phyloP scores from a whole-genome alignment of 2,113 vertebrate species.

The Phrynosoma platyrhinos region DNA sequence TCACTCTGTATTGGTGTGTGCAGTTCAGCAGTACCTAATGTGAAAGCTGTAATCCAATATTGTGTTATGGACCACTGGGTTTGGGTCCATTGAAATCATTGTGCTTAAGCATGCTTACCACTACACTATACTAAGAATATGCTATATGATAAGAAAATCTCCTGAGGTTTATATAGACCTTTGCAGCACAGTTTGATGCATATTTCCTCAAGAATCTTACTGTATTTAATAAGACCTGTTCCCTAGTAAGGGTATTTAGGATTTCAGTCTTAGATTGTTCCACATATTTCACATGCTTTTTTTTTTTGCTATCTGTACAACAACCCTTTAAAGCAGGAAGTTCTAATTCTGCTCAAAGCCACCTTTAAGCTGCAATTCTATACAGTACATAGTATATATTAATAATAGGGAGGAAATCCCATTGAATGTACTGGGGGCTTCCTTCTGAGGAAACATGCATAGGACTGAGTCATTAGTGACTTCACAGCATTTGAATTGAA shows the following conservation, averaged over 20 bases:
- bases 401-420: neutral
- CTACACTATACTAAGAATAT: neutral
- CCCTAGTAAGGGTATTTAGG: neutral
- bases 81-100: neutral
- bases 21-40: neutral
- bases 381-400: neutral
- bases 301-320: neutral
- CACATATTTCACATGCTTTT: neutral
- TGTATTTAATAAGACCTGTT: constrained; percentile 11
- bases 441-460: neutral
- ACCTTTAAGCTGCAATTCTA: neutral
- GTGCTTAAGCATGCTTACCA: constrained; percentile 1
- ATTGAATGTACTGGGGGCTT: neutral
- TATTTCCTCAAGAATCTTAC: neutral
- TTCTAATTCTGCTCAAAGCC: neutral
- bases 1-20: neutral
- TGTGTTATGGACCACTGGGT: neutral
- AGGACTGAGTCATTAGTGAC: neutral
- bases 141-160: neutral
- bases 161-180: neutral
- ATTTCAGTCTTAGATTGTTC: neutral
- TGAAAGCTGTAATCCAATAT: neutral
- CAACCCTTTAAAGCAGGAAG: neutral
- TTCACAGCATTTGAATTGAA: neutral
- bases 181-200: neutral